phyloP scores from a whole-genome alignment of 2,113 vertebrate genomes.

The Edolisoma coerulescens region DNA sequence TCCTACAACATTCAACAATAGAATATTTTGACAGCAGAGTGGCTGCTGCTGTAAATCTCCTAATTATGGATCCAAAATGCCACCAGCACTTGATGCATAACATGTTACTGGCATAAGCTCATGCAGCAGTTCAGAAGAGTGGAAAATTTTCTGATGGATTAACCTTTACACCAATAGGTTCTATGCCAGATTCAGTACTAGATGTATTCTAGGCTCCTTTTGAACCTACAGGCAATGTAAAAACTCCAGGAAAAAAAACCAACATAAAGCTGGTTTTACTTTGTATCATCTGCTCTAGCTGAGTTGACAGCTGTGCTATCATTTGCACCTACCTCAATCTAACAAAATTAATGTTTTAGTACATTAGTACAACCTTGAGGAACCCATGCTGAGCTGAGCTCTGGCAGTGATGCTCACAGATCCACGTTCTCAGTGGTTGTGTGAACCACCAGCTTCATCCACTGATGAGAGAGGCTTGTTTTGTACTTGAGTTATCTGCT shows the following conservation, averaged over 20 bases:
- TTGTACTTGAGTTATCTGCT: background rate
- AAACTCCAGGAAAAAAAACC: rapidly evolving
- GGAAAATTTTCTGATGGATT: background rate
- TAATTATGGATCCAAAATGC: background rate
- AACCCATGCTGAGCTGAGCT: background rate
- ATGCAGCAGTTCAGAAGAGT: background rate
- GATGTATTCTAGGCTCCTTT: background rate
- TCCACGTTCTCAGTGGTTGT: background rate
- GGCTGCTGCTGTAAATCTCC: background rate
- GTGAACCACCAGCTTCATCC: background rate
- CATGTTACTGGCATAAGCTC: background rate
- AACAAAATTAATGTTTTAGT: background rate
- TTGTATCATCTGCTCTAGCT: background rate
- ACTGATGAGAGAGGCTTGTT: background rate
- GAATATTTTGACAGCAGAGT: slow-evolving; percentile 2
- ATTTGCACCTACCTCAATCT: background rate
- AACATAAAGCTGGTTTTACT: background rate
- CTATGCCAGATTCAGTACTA: background rate
- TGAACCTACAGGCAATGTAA: background rate
- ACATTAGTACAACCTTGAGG: background rate
- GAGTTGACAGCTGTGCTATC: background rate
- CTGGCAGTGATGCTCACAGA: background rate
- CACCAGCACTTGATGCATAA: background rate
- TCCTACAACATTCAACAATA: background rate
- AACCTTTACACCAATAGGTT: background rate